Percentiles rank a stretch among this genome's conserved stretches.
phyloP scores from a whole-genome alignment of 2,797 vertebrate species.

The Borostomias antarcticus region DNA sequence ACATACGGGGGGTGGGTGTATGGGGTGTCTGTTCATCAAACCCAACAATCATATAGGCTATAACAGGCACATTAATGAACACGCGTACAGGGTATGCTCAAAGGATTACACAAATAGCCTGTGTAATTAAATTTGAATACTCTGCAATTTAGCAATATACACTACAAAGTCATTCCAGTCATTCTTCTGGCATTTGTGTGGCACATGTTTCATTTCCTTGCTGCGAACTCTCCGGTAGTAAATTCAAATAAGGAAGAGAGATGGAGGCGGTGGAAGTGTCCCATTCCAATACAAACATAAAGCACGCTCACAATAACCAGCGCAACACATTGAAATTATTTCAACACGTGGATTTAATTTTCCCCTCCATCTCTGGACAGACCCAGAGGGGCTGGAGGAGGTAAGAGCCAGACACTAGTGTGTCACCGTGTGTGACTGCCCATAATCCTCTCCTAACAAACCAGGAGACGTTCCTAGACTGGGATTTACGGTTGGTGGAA shows the following conservation, averaged over 20 bases:
- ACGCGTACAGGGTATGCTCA: slow-evolving; percentile 6
- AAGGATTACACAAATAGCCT: slow-evolving; percentile 30
- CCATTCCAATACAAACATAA: slow-evolving; percentile 27
- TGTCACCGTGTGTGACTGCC: slow-evolving; percentile 6
- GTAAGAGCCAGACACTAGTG: slow-evolving; percentile 13
- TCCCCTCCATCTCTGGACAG: slow-evolving; percentile 18
- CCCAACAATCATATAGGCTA: neutral
- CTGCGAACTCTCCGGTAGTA: slow-evolving; percentile 17
- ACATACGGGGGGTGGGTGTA: neutral
- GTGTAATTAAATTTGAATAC: slow-evolving; percentile 39
- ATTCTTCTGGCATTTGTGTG: slow-evolving; percentile 32
- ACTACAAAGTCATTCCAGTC: slow-evolving; percentile 32
- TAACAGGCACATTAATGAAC: neutral
- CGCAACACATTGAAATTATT: slow-evolving; percentile 36
- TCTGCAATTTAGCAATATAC: slow-evolving; percentile 37
- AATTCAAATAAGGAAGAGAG: slow-evolving; percentile 28
- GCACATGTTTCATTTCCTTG: slow-evolving; percentile 26
- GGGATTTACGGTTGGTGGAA: slow-evolving; percentile 11
- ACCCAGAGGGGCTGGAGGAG: slow-evolving; percentile 9
- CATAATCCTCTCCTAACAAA: slow-evolving; percentile 24
- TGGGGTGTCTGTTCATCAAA: neutral
- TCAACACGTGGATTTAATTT: slow-evolving; percentile 28
- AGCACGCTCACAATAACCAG: slow-evolving; percentile 23
- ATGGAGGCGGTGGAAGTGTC: slow-evolving; percentile 13
- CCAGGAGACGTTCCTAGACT: slow-evolving; percentile 9